phyloP scores from a whole-genome alignment of 2,113 vertebrate genomes.

The Nyctibius bracteatus region DNA sequence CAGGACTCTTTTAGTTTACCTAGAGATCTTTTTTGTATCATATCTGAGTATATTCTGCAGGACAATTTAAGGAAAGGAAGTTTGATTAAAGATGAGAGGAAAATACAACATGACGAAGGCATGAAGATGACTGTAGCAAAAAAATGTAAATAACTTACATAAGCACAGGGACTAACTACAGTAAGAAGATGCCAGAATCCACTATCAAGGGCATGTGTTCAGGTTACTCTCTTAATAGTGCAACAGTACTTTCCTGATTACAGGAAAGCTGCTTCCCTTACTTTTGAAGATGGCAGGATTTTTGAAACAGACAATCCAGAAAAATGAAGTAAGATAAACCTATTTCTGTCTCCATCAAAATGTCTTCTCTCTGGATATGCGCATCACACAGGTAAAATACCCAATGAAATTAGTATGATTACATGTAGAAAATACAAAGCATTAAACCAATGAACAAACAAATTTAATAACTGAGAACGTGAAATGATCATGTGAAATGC shows the following conservation, averaged over 20 bases:
- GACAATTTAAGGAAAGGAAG: neutral
- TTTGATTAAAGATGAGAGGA: neutral
- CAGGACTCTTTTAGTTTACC: neutral
- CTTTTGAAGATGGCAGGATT: neutral
- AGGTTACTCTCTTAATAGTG: neutral
- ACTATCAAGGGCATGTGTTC: fast-evolving
- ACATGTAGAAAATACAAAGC: neutral
- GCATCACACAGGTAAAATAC: neutral
- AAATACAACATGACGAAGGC: neutral
- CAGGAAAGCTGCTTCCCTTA: neutral
- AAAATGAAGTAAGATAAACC: neutral
- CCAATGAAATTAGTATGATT: neutral
- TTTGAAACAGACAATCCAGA: neutral
- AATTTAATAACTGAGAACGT: neutral
- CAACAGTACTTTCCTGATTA: neutral
- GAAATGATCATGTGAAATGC: neutral
- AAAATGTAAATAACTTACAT: neutral
- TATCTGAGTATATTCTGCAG: neutral
- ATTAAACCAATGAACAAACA: neutral
- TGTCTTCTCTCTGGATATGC: neutral
- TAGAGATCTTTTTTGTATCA: neutral
- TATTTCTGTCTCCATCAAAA: neutral
- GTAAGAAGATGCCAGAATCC: neutral
- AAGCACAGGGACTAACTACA: neutral
- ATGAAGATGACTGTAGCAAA: neutral